Evolutionary conservation across 2,888 invertebrate species (phyloP).

Genomic region (Drosophila austrosaltans): DNA sequence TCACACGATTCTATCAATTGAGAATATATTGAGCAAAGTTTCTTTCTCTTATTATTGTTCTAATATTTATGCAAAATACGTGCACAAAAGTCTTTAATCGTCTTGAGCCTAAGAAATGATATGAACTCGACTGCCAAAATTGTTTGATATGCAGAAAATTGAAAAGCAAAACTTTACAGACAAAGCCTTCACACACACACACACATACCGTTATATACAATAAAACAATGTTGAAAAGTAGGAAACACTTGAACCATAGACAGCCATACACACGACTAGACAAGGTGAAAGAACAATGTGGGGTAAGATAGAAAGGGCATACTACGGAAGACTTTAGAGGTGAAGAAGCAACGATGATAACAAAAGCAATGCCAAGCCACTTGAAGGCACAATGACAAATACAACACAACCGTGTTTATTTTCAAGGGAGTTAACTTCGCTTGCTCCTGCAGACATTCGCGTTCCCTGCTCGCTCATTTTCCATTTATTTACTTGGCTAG

Average conservation of each 20-base stretch:
- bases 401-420: constrained; percentile 38
- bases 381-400: constrained; percentile 66
- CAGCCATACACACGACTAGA: constrained; percentile 29
- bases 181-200: constrained; percentile 25
- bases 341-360: background rate
- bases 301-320: constrained; percentile 20
- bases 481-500: constrained; percentile 31
- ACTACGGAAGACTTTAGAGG: background rate
- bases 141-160: constrained; percentile 73
- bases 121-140: constrained; percentile 49
- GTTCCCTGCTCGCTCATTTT: constrained; percentile 29
- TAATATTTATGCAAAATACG: constrained; percentile 77
- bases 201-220: constrained; percentile 51
- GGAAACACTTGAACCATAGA: constrained; percentile 46
- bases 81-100: constrained; percentile 71
- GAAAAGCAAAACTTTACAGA: constrained; percentile 69
- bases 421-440: constrained; percentile 49
- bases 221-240: constrained; percentile 38
- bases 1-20: constrained; percentile 51
- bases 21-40: constrained; percentile 4
- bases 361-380: constrained; percentile 49
- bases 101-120: constrained; percentile 26
- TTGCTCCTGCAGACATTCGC: constrained; percentile 44
- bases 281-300: constrained; percentile 12
- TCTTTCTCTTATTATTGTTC: constrained; percentile 43